Evolutionary conservation across 2,797 vertebrate genomes (phyloP).

Genomic region (Morus bassanus): DNA sequence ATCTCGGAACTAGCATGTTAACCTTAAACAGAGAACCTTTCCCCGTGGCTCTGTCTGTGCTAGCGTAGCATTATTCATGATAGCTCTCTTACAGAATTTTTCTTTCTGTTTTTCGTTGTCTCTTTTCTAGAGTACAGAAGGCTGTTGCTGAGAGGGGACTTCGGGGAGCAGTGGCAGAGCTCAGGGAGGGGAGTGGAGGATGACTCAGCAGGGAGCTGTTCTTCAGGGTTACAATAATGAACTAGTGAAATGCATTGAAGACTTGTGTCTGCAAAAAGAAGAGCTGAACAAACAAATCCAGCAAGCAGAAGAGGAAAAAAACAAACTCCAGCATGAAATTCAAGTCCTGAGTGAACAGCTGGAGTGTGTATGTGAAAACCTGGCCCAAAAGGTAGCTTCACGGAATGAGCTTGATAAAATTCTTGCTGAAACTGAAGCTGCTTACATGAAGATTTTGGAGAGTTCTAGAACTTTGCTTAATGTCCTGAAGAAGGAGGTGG

Average conservation of each 20-base stretch:
- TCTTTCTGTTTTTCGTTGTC: neutral
- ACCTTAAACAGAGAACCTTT: neutral
- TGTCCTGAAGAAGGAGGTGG: constrained; percentile 63
- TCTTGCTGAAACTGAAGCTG: constrained; percentile 62
- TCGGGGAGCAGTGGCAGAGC: neutral
- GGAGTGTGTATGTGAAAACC: constrained; percentile 39
- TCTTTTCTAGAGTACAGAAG: neutral
- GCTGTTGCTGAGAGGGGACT: neutral
- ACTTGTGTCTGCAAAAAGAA: constrained; percentile 45
- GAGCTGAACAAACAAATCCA: constrained; percentile 59
- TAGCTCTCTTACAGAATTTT: neutral
- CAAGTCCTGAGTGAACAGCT: constrained; percentile 36
- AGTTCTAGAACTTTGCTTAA: constrained; percentile 64
- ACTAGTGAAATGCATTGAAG: constrained; percentile 64
- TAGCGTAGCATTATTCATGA: neutral
- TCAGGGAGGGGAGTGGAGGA: neutral
- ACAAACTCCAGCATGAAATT: constrained; percentile 52
- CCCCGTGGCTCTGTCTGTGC: accelerated
- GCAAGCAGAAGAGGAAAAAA: constrained; percentile 56
- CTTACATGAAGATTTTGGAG: constrained; percentile 71
- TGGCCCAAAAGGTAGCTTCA: constrained; percentile 45
- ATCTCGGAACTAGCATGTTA: neutral
- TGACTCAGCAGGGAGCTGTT: constrained; percentile 66
- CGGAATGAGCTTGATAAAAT: constrained; percentile 63
- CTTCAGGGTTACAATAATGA: constrained; percentile 67